phyloP scores from a whole-genome alignment of 2,113 vertebrate species.

The Typhlomys cinereus region DNA sequence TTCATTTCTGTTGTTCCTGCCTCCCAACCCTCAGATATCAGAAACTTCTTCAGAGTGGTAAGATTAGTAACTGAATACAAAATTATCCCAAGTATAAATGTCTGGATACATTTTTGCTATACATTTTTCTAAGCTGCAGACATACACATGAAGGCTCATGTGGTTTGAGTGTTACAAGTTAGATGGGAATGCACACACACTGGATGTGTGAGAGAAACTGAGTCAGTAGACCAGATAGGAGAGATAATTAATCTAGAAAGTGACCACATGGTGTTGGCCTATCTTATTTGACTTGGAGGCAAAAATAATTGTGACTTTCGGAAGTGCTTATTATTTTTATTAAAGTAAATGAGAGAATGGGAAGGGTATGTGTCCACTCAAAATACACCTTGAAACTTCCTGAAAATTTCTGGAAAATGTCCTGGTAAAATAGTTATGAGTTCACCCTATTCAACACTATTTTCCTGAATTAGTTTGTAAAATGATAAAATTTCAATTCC shows the following conservation, averaged over 20 bases:
- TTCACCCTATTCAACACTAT: not conserved
- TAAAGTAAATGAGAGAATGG: slow-evolving; percentile 14
- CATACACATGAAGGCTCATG: not conserved
- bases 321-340: slow-evolving; percentile 51
- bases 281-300: slow-evolving; percentile 48
- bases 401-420: not conserved
- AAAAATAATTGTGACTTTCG: not conserved
- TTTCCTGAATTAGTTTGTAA: slow-evolving; percentile 44
- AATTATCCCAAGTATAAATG: not conserved
- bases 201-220: not conserved
- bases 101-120: not conserved
- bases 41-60: not conserved
- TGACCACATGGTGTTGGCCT: not conserved
- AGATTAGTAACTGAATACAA: not conserved
- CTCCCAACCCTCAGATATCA: not conserved
- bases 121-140: not conserved
- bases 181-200: not conserved
- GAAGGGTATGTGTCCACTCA: not conserved
- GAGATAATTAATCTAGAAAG: not conserved
- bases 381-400: not conserved
- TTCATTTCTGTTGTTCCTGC: not conserved
- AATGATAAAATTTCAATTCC: slow-evolving; percentile 58
- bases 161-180: not conserved
- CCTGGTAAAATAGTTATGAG: not conserved
- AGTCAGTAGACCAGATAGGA: slow-evolving; percentile 25